phyloP scores from a whole-genome alignment of 2,888 invertebrate species.

The Drosophila infuscata region DNA sequence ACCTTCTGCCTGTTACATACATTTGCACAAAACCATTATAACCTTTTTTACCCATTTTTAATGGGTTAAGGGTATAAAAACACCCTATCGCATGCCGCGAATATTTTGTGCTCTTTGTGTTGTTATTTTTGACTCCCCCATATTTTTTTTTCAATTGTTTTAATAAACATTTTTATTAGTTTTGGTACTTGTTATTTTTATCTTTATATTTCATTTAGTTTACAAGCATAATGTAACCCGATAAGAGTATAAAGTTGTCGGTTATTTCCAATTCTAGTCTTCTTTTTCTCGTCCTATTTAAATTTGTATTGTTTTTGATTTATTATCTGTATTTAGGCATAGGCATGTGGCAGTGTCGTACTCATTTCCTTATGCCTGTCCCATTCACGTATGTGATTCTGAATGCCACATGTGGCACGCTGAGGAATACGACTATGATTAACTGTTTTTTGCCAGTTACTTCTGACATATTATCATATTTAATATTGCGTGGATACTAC shows the following conservation, averaged over 20 bases:
- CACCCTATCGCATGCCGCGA: background rate
- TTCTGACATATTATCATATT: slow-evolving; percentile 70
- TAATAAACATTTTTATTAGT: background rate
- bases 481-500: slow-evolving; percentile 21
- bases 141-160: too few species aligned
- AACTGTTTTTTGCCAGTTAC: slow-evolving; percentile 63
- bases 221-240: background rate
- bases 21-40: too few species aligned
- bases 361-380: slow-evolving; percentile 32
- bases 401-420: slow-evolving; percentile 62
- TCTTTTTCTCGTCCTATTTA: slow-evolving; percentile 27
- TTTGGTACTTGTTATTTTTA: background rate
- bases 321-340: slow-evolving; percentile 70
- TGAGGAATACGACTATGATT: slow-evolving; percentile 55
- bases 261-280: background rate
- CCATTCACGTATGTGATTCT: slow-evolving; percentile 11
- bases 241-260: slow-evolving; percentile 14
- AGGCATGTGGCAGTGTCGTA: slow-evolving; percentile 40
- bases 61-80: background rate
- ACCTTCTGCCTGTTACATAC: too few species aligned
- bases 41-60: too few species aligned
- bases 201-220: background rate
- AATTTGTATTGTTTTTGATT: slow-evolving; percentile 65
- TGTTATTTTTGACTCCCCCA: background rate
- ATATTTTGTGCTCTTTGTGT: slow-evolving; percentile 41